A percentile compares a stretch with the other conserved stretches of the same genome.
phyloP scores from a whole-genome alignment of 2,113 vertebrate genomes.

The Gobio gobio region DNA sequence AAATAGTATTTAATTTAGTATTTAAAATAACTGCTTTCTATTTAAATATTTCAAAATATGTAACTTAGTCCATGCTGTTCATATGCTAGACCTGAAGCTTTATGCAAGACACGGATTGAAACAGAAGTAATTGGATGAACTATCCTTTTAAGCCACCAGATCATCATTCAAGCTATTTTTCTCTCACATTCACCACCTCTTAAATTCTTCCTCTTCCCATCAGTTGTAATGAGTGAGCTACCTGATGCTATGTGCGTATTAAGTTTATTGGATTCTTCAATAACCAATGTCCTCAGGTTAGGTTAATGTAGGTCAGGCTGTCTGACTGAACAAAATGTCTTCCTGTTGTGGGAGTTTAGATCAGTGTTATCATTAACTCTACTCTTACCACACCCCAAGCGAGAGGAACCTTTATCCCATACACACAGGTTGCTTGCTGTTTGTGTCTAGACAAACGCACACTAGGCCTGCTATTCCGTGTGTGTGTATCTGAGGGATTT shows the following conservation, averaged over 20 bases:
- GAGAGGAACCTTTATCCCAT: conserved; percentile 16
- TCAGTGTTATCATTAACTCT: conserved; percentile 29
- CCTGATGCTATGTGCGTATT: conserved; percentile 9
- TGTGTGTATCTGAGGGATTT: conserved; percentile 20
- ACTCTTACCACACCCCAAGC: not conserved
- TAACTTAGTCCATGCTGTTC: not conserved
- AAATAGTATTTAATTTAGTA: not conserved
- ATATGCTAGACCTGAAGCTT: not conserved
- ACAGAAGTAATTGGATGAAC: not conserved
- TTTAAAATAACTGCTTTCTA: not conserved
- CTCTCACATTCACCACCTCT: conserved; percentile 11
- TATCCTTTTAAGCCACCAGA: not conserved
- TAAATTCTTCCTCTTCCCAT: not conserved
- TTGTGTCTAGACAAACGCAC: not conserved
- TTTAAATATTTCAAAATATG: not conserved
- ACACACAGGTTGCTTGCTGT: conserved; percentile 5
- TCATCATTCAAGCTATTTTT: not conserved
- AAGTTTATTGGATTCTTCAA: conserved; percentile 22
- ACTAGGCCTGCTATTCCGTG: conserved; percentile 2
- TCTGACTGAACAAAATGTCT: conserved; percentile 30
- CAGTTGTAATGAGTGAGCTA: conserved; percentile 20
- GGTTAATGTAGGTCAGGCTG: conserved; percentile 40
- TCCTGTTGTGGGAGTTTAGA: conserved; percentile 35
- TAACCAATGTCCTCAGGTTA: conserved; percentile 10
- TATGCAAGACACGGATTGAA: not conserved